phyloP scores from a whole-genome alignment of 2,888 invertebrate species.

The Noctua janthe region DNA sequence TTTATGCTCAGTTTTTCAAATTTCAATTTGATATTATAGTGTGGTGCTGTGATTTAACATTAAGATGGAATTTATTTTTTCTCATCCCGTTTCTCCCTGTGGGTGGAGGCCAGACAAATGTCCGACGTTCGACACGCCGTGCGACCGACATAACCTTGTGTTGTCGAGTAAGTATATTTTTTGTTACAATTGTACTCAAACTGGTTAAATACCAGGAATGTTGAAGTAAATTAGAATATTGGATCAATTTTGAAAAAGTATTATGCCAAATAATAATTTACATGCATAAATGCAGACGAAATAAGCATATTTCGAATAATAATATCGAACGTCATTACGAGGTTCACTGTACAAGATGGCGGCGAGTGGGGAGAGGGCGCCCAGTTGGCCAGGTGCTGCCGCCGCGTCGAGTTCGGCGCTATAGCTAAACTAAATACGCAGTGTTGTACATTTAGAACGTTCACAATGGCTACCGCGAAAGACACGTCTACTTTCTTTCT shows the following conservation, averaged over 20 bases:
- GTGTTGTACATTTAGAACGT: slow-evolving; percentile 91
- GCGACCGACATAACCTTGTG: slow-evolving; percentile 89
- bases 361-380: slow-evolving; percentile 90
- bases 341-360: slow-evolving; percentile 88
- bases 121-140: slow-evolving; percentile 86
- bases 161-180: slow-evolving; percentile 87
- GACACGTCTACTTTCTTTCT: slow-evolving; percentile 98
- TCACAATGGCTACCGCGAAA: slow-evolving; percentile 96
- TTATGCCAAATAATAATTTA: slow-evolving; percentile 62
- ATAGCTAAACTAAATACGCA: slow-evolving; percentile 90
- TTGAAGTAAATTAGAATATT: slow-evolving; percentile 45
- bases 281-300: slow-evolving; percentile 72
- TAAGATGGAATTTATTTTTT: slow-evolving; percentile 83
- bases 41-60: slow-evolving; percentile 79
- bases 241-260: slow-evolving; percentile 48
- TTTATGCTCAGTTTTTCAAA: slow-evolving; percentile 76
- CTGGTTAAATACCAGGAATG: slow-evolving; percentile 57
- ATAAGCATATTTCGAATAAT: slow-evolving; percentile 82
- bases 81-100: slow-evolving; percentile 85
- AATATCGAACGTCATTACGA: slow-evolving; percentile 89
- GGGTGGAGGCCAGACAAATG: slow-evolving; percentile 88
- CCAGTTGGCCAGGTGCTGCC: slow-evolving; percentile 91
- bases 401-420: slow-evolving; percentile 91
- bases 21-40: slow-evolving; percentile 75
- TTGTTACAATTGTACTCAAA: slow-evolving; percentile 73